Base-by-base conservation (phyloP, 2,888 invertebrate species). In the Drosophila atroscutellata region DNA sequence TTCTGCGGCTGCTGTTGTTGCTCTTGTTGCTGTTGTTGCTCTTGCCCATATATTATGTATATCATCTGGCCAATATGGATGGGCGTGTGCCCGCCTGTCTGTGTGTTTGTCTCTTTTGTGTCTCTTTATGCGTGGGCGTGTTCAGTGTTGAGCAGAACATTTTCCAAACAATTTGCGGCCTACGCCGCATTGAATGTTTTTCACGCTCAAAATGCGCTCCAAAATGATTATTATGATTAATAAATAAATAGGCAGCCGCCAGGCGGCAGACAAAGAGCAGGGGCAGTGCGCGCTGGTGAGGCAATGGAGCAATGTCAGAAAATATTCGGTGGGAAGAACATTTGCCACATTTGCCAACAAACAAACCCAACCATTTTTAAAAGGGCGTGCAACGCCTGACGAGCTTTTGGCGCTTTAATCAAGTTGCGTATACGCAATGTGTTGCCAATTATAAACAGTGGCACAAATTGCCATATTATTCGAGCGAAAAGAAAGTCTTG, bases 161-260 rank as follows among this genome's bases (percentile, higher is more conserved):
- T 86, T 86, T 86, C 90, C 86, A 79, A 86, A 57, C 86, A 83
- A 86, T 90, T 86, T 86, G 83, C 81, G 79, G 90, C 89, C 78
- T 83, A 83, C 86, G 90, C 86, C 90, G 90, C 90, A 90, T 86
- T 90, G 90, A 86, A 85, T 83, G 74, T 76, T 85, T 84, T 84
- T 86, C 90, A 86, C 90, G 86, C 86, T 90, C 72, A 88, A 88
- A 86, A 83, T 90, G 79, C 77, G 78, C 69, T 72, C 75, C 86
- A 90, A 86, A 90, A 86, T 88, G 89, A 90, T 86, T 86, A 86
- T 86, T 90, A 86, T 88, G 90, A 90, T 86, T 90, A 86, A 86
- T 86, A 86, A 90, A 90, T 86, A 86, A 86, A 83, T 85, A 79
- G 81, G 79, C 72, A 15, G 54, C 30, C 57, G 54, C 55, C 50